phyloP scores from a whole-genome alignment of 2,888 invertebrate species.

The Dexiosoma caninum region DNA sequence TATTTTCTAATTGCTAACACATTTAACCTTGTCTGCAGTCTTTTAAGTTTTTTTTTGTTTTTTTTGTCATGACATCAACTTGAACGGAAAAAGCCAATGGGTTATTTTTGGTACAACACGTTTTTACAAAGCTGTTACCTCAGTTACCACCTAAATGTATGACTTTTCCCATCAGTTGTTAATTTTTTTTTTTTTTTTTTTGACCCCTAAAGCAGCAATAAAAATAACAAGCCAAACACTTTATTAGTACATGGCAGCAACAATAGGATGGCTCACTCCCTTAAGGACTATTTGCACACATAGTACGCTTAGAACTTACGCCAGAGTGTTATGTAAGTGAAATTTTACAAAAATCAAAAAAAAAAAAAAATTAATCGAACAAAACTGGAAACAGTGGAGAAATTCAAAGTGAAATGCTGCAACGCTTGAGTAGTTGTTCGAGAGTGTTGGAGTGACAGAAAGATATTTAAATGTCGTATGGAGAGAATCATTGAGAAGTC shows the following conservation, averaged over 20 bases:
- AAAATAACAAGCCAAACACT: background rate
- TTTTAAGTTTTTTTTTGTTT: no score
- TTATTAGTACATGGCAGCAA: background rate
- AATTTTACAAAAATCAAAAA: background rate
- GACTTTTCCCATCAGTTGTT: background rate
- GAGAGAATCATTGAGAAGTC: no score
- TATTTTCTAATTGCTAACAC: background rate
- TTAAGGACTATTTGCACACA: conserved; percentile 17
- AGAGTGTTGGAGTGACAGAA: no score
- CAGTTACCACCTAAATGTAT: background rate
- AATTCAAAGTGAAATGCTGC: no score
- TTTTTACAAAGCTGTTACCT: background rate
- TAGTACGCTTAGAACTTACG: background rate
- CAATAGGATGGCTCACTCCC: conserved; percentile 10
- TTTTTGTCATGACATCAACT: no score
- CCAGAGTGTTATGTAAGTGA: background rate
- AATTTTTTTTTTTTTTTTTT: no score
- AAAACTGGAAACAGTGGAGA: no score
- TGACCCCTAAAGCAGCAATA: conserved; percentile 1
- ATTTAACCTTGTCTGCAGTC: background rate
- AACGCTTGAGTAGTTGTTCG: no score
- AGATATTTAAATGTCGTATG: no score
- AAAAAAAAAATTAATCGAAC: background rate
- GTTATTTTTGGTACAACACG: background rate
- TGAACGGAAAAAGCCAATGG: background rate